Base-by-base conservation (phyloP, 2,888 invertebrate species). In the Serripes groenlandicus region DNA sequence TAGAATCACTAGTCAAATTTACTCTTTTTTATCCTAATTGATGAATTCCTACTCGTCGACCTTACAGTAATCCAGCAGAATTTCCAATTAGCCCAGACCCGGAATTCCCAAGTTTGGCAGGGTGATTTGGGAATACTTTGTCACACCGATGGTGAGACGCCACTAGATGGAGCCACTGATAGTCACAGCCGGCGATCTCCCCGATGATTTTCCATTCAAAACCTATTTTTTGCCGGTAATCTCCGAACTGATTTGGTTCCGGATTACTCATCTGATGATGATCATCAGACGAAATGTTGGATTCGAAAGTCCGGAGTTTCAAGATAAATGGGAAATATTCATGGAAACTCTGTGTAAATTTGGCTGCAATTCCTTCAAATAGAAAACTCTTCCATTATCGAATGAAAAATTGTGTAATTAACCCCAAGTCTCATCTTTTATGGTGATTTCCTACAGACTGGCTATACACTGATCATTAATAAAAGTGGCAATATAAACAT, bases 111-210 rank as follows among this genome's bases (percentile, higher is more conserved):
- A 66, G 1, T 66, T 26, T 66, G 49, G 35, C 23, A 35, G 66
- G 42, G 35, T 66, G 66, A 42, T 42, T 66, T 37, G 66, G 35
- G 35, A 42, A 37, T 42, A 26, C 32, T 23, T 37, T 66, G 66
- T 66, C 28, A 42, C 66, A 66, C 35, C 4, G 28, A 23, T 66
- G 37, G 66, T 66, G 64, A 23, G 66, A 66, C 42, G 23, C 28
- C 66, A 42, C 26, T 1, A 66, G 66, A 66, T 66, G 66, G 66
- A 35, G 66, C 37, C 42, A 26, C 18, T 21, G 66, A 66, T 66
- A 42, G 66, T 66, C 26, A 66, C 42, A 66, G 42, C 9, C 37
- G 3, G 26, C 18, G 49, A 66, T 66, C 42, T 1, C 66, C 9
- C 37, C 35, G 28, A 66, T 35, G 28, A 66, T 11, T 66, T 42